Evolutionary conservation across 1,140 invertebrate genomes (phyloP).

Genomic region (Cepaea nemoralis): DNA sequence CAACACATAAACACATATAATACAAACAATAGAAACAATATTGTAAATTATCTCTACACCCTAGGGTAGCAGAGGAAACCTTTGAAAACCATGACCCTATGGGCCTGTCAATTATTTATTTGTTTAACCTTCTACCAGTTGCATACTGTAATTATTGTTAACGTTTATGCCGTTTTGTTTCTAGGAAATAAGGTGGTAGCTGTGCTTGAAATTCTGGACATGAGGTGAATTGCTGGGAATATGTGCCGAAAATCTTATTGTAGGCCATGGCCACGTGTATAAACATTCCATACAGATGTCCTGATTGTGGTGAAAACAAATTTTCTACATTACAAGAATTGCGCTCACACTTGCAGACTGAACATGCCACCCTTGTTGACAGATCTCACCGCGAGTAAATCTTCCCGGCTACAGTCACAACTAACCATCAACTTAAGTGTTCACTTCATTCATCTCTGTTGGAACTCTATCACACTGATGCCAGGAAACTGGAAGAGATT

Average conservation of each 20-base stretch:
- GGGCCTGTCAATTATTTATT: no score
- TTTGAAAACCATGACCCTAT: no score
- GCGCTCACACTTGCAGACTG: conserved; percentile 56
- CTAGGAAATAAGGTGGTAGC: no score
- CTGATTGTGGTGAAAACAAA: conserved; percentile 59
- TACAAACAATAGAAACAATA: no score
- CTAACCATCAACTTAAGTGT: background rate
- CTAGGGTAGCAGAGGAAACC: no score
- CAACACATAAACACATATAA: no score
- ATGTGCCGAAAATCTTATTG: background rate
- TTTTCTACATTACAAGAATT: conserved; percentile 58
- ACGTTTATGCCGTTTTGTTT: no score
- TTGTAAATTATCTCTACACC: no score
- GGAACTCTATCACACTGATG: conserved; percentile 54
- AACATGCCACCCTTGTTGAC: conserved; percentile 53
- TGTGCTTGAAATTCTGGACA: background rate
- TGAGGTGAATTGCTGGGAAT: no score
- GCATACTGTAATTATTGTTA: no score
- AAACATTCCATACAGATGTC: conserved; percentile 61
- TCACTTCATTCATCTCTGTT: conserved; percentile 51
- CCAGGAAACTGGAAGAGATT: conserved; percentile 52
- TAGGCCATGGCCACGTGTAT: background rate
- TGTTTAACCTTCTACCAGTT: no score
- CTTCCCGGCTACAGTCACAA: conserved; percentile 6
- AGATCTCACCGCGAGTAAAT: conserved; percentile 14